A percentile compares a stretch with the other conserved stretches of the same genome.
Conservation (phyloP, 2,888 invertebrate genomes). For the Drosophila robusta region DNA sequence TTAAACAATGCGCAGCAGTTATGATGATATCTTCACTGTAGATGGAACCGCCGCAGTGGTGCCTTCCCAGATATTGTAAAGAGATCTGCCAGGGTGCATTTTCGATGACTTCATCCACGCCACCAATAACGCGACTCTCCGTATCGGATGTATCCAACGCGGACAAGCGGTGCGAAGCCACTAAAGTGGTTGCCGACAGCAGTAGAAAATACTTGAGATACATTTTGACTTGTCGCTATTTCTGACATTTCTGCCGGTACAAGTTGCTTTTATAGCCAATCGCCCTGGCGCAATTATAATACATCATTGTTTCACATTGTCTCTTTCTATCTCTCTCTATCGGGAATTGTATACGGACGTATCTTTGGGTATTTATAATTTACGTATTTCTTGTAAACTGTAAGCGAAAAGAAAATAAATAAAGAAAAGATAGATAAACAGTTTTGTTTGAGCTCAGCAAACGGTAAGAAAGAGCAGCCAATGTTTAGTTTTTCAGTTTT, state of each 20-base stretch:
- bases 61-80: conserved; percentile 79
- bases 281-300: neutral
- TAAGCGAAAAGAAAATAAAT: too few species aligned
- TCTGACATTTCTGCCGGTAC: neutral
- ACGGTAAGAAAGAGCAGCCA: too few species aligned
- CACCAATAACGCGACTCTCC: conserved; percentile 66
- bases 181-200: neutral
- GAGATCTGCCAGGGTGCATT: conserved; percentile 67
- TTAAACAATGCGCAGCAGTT: conserved; percentile 87
- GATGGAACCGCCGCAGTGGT: conserved; percentile 86
- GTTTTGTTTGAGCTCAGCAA: too few species aligned
- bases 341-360: too few species aligned
- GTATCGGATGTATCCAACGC: neutral
- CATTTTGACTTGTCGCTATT: conserved; percentile 1
- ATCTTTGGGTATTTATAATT: too few species aligned
- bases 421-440: too few species aligned
- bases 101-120: conserved; percentile 50
- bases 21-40: conserved; percentile 85
- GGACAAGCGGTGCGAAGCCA: neutral
- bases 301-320: neutral
- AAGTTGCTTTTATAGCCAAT: conserved; percentile 5
- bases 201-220: neutral
- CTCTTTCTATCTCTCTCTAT: too few species aligned
- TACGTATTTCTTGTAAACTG: too few species aligned
- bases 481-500: too few species aligned